Evolutionary conservation across 92 coral and sea anemone genomes (phyloP).

Genomic region (Phenganax subtilis): DNA sequence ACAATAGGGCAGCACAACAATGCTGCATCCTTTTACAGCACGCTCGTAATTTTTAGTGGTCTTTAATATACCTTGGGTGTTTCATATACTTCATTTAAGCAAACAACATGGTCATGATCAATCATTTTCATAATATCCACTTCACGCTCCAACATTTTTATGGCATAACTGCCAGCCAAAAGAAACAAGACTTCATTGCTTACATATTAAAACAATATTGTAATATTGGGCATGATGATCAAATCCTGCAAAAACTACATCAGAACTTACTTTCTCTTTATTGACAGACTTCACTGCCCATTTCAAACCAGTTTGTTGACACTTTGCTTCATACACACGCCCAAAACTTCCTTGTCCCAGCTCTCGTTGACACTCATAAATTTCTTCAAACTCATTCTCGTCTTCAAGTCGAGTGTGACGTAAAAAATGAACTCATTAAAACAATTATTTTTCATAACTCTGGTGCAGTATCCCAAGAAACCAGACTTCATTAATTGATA

Average conservation of each 20-base stretch:
- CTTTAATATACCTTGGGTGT: constrained; percentile 71
- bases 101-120: constrained; percentile 85
- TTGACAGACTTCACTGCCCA: constrained; percentile 97
- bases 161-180: constrained; percentile 97
- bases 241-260: too few relatives aligned
- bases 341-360: constrained; percentile 98
- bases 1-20: too few relatives aligned
- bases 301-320: constrained; percentile 64
- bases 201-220: too few relatives aligned
- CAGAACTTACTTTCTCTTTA: constrained; percentile 73
- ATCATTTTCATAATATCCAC: constrained; percentile 91
- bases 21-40: too few relatives aligned
- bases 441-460: neutral
- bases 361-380: constrained; percentile 82
- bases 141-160: constrained; percentile 86
- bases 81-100: constrained; percentile 89
- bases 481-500: too few relatives aligned
- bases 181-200: neutral
- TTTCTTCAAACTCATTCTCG: constrained; percentile 83
- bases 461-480: too few relatives aligned
- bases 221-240: too few relatives aligned
- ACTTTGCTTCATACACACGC: constrained; percentile 81
- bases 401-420: constrained; percentile 93
- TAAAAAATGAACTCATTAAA: neutral
- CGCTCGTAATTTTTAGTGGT: neutral